Evolutionary conservation across 1,140 invertebrate species (phyloP).

Genomic region (Orchestia grillus): DNA sequence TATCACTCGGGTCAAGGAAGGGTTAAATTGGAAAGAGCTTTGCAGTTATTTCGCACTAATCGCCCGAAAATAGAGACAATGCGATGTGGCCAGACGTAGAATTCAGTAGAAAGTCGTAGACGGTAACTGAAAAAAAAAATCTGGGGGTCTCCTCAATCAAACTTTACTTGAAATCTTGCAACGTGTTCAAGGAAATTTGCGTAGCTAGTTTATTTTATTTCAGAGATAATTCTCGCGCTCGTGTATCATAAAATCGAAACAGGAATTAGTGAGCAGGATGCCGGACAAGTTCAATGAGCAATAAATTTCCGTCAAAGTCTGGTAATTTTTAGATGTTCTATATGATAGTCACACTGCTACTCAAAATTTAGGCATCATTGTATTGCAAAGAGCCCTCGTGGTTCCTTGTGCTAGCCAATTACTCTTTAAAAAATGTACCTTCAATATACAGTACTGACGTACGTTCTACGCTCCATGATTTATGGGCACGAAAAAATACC

Average conservation of each 20-base stretch:
- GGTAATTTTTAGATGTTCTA: neutral
- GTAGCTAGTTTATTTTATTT: neutral
- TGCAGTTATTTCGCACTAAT: neutral
- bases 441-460: constrained; percentile 39
- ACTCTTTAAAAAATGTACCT: constrained; percentile 37
- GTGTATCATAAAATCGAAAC: neutral
- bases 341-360: constrained; percentile 7
- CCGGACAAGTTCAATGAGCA: neutral
- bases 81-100: neutral
- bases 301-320: neutral
- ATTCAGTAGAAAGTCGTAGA: neutral
- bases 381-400: neutral
- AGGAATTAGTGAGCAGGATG: neutral
- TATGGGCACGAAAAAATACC: neutral
- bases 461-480: constrained; percentile 23
- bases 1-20: constrained; percentile 38
- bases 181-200: neutral
- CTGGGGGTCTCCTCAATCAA: neutral
- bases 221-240: neutral
- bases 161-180: neutral
- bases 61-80: neutral
- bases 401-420: neutral
- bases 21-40: neutral
- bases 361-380: constrained; percentile 9
- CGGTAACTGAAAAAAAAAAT: neutral